Evolutionary conservation across 2,797 vertebrate species (phyloP).

Genomic region (Chaetophractus vellerosus): DNA sequence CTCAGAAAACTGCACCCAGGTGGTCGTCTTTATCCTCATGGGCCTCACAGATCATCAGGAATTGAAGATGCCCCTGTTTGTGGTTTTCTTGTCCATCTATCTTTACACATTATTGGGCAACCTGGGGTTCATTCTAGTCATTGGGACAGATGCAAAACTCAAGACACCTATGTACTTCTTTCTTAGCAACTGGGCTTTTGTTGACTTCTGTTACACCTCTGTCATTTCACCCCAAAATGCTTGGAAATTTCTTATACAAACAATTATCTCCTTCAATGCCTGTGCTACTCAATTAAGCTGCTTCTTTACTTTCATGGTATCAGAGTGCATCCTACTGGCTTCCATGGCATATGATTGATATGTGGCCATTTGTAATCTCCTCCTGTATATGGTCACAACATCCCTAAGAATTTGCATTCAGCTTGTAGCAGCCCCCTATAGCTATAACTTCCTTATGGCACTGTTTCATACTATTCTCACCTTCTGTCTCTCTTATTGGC

Average conservation of each 20-base stretch:
- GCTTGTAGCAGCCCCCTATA: background rate
- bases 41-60: constrained; percentile 68
- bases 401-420: constrained; percentile 56
- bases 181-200: constrained; percentile 73
- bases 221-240: constrained; percentile 73
- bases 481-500: background rate
- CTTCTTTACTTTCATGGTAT: constrained; percentile 64
- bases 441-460: constrained; percentile 63
- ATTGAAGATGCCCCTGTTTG: constrained; percentile 68
- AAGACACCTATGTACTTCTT: constrained; percentile 79
- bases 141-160: constrained; percentile 72
- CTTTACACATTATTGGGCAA: constrained; percentile 72
- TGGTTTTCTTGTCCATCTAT: constrained; percentile 76
- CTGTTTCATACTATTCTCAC: background rate
- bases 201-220: constrained; percentile 73
- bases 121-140: constrained; percentile 77
- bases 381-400: background rate
- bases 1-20: constrained; percentile 54
- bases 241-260: constrained; percentile 27
- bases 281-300: constrained; percentile 64
- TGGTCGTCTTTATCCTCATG: constrained; percentile 74
- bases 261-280: constrained; percentile 14
- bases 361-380: background rate
- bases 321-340: constrained; percentile 74
- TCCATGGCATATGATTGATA: constrained; percentile 79